Evolutionary conservation across 2,888 invertebrate species (phyloP).

Genomic region (Cremastinae sp.): DNA sequence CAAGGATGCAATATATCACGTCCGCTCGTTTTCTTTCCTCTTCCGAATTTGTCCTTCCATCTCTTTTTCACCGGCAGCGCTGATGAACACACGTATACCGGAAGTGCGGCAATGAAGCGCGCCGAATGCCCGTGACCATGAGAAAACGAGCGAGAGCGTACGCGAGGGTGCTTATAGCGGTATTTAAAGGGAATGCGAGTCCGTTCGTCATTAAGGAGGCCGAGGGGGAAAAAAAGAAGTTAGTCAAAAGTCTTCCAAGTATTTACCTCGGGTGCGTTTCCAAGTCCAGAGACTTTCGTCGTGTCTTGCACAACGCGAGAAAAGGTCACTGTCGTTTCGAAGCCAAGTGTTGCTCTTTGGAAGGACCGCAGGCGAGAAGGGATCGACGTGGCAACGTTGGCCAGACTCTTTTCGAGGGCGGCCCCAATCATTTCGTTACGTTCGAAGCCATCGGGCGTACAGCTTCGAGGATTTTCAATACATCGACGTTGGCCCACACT

Average conservation of each 20-base stretch:
- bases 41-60: not conserved
- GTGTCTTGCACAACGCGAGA: too few species aligned
- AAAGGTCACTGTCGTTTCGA: too few species aligned
- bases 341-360: too few species aligned
- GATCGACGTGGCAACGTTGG: slow-evolving; percentile 58
- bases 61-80: not conserved
- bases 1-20: slow-evolving; percentile 37
- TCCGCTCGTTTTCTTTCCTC: slow-evolving; percentile 16
- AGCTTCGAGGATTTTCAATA: slow-evolving; percentile 30
- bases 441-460: slow-evolving; percentile 44
- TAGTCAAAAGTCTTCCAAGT: slow-evolving; percentile 31
- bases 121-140: slow-evolving; percentile 10
- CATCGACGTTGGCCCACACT: slow-evolving; percentile 2
- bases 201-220: slow-evolving; percentile 58
- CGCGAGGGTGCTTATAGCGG: slow-evolving; percentile 25
- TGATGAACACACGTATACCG: too few species aligned
- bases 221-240: slow-evolving; percentile 19
- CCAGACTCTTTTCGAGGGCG: slow-evolving; percentile 45
- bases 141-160: slow-evolving; percentile 29
- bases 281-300: too few species aligned
- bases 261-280: not conserved
- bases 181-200: slow-evolving; percentile 56
- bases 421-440: slow-evolving; percentile 46
- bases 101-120: slow-evolving; percentile 26
- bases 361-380: not conserved